Evolutionary conservation across 2,888 invertebrate species (phyloP).

Genomic region (Melangyna quadrimaculata): DNA sequence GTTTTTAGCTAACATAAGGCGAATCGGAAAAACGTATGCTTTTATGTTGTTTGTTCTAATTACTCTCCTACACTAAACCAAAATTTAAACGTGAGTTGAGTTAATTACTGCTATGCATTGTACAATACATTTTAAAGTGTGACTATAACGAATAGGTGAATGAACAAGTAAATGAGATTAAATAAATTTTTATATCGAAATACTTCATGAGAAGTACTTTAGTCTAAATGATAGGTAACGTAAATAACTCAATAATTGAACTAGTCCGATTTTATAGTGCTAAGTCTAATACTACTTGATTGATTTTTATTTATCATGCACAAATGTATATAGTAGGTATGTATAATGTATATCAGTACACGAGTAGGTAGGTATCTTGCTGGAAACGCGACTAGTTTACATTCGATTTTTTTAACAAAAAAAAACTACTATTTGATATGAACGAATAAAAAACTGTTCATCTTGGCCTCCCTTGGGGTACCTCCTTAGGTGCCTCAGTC

Average conservation of each 20-base stretch:
- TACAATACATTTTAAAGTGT: background rate
- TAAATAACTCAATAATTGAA: background rate
- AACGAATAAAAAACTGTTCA: no score
- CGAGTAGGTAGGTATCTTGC: no score
- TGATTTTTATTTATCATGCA: no score
- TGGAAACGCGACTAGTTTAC: no score
- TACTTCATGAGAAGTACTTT: background rate
- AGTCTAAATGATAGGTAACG: background rate
- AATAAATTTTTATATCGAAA: background rate
- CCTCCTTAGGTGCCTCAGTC: no score
- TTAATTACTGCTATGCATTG: background rate
- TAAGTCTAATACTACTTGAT: background rate
- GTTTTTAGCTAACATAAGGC: background rate
- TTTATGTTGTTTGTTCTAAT: background rate
- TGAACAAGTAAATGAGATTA: background rate
- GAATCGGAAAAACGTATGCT: background rate
- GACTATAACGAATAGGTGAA: background rate
- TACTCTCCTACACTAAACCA: background rate
- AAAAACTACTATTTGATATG: no score
- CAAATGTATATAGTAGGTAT: background rate
- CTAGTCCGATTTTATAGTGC: background rate
- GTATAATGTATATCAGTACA: no score
- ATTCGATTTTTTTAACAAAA: no score
- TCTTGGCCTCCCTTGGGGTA: no score
- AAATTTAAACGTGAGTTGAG: background rate